Percentiles rank a stretch among this genome's conserved stretches.
phyloP scores from a whole-genome alignment of 2,113 vertebrate species.

The Bettongia penicillata region DNA sequence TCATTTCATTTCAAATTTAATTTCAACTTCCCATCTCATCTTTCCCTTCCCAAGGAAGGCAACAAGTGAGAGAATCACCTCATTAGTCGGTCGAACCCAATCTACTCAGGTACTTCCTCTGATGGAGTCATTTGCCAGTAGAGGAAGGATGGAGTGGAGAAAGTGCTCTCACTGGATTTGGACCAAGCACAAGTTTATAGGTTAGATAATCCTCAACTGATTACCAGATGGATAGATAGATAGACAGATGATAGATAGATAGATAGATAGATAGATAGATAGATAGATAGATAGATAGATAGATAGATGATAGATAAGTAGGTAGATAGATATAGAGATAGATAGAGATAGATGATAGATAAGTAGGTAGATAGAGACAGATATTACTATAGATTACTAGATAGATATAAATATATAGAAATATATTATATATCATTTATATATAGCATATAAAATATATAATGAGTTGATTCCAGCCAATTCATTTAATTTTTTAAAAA shows the following conservation, averaged over 20 bases:
- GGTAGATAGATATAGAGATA: no score
- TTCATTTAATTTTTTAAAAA: not conserved
- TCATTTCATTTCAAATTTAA: not conserved
- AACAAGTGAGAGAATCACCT: not conserved
- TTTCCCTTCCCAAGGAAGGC: not conserved
- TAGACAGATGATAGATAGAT: no score
- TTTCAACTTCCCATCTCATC: constrained; percentile 31
- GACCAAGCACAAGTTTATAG: not conserved
- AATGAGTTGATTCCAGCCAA: not conserved
- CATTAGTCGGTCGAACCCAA: not conserved
- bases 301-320: no score
- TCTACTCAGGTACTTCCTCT: not conserved
- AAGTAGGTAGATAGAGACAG: no score
- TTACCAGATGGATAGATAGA: no score
- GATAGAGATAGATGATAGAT: no score
- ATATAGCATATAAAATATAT: no score
- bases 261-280: no score
- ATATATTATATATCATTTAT: not conserved
- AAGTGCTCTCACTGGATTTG: not conserved
- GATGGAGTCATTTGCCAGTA: constrained; percentile 6
- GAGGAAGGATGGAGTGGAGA: not conserved
- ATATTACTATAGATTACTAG: no score
- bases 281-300: no score
- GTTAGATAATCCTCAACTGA: not conserved
- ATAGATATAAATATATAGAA: not conserved